A percentile compares a stretch with the other conserved stretches of the same genome.
Evolutionary conservation across 2,113 vertebrate genomes (phyloP).

Genomic region (Gavia stellata): DNA sequence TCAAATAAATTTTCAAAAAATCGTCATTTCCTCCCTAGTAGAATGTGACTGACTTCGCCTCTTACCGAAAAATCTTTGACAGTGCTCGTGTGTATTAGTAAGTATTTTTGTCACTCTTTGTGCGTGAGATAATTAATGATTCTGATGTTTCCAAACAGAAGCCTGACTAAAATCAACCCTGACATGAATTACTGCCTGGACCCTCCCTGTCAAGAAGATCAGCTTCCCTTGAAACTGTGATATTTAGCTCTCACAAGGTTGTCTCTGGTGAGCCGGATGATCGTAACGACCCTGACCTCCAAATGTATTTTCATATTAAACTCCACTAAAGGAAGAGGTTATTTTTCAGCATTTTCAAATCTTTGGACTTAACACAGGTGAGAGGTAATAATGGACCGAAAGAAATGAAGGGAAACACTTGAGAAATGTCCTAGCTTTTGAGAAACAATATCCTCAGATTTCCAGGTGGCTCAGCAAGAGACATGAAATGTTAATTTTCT

Average conservation of each 20-base stretch:
- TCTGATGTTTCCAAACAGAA: neutral
- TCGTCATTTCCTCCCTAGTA: neutral
- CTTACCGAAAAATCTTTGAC: neutral
- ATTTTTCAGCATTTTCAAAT: neutral
- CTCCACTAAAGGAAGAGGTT: neutral
- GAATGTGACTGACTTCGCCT: neutral
- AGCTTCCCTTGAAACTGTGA: neutral
- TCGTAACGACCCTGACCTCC: neutral
- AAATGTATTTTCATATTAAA: neutral
- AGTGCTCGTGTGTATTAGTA: neutral
- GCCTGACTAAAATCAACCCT: neutral
- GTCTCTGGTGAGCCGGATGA: neutral
- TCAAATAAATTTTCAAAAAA: neutral
- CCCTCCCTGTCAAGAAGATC: neutral
- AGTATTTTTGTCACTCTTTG: neutral
- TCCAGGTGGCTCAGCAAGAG: neutral
- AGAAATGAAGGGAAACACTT: neutral
- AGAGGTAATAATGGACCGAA: neutral
- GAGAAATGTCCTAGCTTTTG: neutral
- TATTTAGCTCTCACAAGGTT: neutral
- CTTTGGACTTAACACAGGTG: neutral
- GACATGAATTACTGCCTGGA: neutral
- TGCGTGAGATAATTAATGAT: neutral
- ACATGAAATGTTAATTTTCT: neutral
- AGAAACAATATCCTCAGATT: neutral